Percentiles rank a stretch among this genome's conserved stretches.
Evolutionary conservation across 2,888 invertebrate species (phyloP).

Genomic region (Sipha maydis): DNA sequence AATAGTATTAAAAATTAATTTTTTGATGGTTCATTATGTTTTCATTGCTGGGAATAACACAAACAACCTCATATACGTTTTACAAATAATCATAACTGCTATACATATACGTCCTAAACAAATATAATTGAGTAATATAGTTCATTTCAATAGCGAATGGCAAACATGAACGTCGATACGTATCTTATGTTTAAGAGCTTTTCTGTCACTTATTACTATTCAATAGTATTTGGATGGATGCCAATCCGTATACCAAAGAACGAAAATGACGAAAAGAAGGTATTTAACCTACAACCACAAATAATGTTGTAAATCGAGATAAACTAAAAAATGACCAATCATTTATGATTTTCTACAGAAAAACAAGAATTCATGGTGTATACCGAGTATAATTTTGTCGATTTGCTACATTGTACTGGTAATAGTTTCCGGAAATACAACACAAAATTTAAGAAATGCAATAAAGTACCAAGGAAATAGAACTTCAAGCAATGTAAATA

Average conservation of each 20-base stretch:
- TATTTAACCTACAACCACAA: not conserved
- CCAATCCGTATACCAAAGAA: conserved; percentile 60
- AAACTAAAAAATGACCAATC: not conserved
- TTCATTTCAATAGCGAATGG: not conserved
- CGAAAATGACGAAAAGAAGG: conserved; percentile 11
- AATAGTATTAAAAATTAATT: not conserved
- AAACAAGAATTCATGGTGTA: conserved; percentile 52
- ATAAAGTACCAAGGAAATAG: conserved; percentile 63
- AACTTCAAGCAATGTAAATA: conserved; percentile 37
- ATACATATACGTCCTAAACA: not conserved
- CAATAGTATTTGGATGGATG: conserved; percentile 63
- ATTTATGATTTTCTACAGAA: conserved; percentile 28
- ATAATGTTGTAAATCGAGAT: not conserved
- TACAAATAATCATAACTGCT: not conserved
- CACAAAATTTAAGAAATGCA: conserved; percentile 34
- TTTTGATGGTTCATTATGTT: not conserved
- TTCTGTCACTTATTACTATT: conserved; percentile 62
- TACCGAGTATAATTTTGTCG: conserved; percentile 55
- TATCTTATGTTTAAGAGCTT: conserved; percentile 54
- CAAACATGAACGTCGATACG: conserved; percentile 34
- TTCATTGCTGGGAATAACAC: not conserved
- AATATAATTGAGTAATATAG: not conserved
- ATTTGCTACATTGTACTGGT: conserved; percentile 55
- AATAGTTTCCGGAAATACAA: conserved; percentile 50
- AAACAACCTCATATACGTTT: not conserved